Percentiles rank a stretch among this genome's conserved stretches.
These are phyloP conservation scores for Papilio machaon DNA, from an alignment of 1,140 invertebrate species.

Conservation along the genomic window DNA sequence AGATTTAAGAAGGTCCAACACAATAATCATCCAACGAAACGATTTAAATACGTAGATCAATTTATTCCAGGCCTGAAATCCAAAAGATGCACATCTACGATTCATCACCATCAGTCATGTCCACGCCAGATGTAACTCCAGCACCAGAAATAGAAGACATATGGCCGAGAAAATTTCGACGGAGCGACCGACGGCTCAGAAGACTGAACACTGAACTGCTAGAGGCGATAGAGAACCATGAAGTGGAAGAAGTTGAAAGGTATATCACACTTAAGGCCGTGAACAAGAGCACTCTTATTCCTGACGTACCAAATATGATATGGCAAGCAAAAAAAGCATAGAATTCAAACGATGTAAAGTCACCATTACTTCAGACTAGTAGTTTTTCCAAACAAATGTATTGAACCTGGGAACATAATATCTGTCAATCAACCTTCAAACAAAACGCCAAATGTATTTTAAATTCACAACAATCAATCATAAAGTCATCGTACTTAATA, in stretches of 20 bases:
- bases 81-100: conserved; percentile 49
- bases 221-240: conserved; percentile 67
- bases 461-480: neutral
- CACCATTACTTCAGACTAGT: no score
- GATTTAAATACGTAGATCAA: neutral
- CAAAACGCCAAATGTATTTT: no score
- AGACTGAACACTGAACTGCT: conserved; percentile 79
- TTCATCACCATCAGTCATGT: conserved; percentile 54
- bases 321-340: no score
- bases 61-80: conserved; percentile 22
- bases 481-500: neutral
- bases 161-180: conserved; percentile 60
- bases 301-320: no score
- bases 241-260: conserved; percentile 72
- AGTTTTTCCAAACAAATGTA: no score
- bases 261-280: conserved; percentile 36
- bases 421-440: no score
- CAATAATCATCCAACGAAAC: neutral
- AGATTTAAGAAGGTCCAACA: neutral
- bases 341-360: no score
- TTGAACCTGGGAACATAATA: no score
- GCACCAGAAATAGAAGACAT: conserved; percentile 45
- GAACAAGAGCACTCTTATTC: neutral
- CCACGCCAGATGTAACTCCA: conserved; percentile 65
- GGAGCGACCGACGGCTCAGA: conserved; percentile 67